Evolutionary conservation across 2,888 invertebrate genomes (phyloP).

Genomic region (Pterostichus niger): DNA sequence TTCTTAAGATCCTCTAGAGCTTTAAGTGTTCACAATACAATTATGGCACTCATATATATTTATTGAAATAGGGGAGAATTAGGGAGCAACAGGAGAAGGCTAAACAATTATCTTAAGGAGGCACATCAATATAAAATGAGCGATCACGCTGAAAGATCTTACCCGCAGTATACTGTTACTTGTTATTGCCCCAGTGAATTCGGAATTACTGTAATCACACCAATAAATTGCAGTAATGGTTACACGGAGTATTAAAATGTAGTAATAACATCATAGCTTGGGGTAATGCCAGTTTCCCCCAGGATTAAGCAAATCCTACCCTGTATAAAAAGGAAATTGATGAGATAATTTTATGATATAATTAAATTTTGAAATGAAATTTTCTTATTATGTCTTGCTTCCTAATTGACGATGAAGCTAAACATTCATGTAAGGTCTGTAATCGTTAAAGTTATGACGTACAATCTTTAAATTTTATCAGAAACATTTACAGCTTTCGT

Average conservation of each 20-base stretch:
- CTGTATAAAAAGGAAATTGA: slow-evolving; percentile 62
- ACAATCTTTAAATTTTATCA: not conserved
- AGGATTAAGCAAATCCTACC: slow-evolving; percentile 41
- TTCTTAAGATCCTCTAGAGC: slow-evolving; percentile 8
- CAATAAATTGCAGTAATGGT: slow-evolving; percentile 65
- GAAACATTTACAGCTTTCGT: not conserved
- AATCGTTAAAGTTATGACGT: slow-evolving; percentile 16
- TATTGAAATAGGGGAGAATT: slow-evolving; percentile 30
- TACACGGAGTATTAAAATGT: slow-evolving; percentile 65
- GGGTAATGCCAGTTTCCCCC: slow-evolving; percentile 3
- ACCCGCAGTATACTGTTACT: not conserved
- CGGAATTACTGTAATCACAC: slow-evolving; percentile 61
- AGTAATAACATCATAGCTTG: slow-evolving; percentile 62
- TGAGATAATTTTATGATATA: slow-evolving; percentile 63
- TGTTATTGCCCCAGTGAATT: slow-evolving; percentile 62
- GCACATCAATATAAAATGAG: slow-evolving; percentile 45
- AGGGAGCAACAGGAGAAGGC: slow-evolving; percentile 8
- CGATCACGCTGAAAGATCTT: slow-evolving; percentile 25
- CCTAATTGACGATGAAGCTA: slow-evolving; percentile 48
- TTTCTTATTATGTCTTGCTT: slow-evolving; percentile 47
- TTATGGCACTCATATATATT: slow-evolving; percentile 44
- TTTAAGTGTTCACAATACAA: not conserved
- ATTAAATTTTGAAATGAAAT: slow-evolving; percentile 57
- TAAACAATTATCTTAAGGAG: slow-evolving; percentile 43
- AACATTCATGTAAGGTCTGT: slow-evolving; percentile 33